Conservation (phyloP, 2,888 invertebrate genomes). For the Drosophila multiciliata region DNA sequence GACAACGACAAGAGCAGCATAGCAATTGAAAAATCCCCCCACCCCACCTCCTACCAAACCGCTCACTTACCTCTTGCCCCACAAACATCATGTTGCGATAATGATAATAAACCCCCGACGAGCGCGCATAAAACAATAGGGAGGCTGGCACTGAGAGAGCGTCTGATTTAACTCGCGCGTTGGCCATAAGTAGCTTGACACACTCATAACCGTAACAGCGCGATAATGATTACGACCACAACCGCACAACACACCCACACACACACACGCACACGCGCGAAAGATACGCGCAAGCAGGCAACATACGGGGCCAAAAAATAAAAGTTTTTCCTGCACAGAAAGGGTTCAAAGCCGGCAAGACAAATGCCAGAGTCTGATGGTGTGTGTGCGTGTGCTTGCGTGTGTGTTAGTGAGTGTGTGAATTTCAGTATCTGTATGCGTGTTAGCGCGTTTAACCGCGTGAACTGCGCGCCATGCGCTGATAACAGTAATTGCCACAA, state of each 20-base stretch:
- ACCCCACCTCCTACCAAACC: background rate
- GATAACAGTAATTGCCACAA: slow-evolving; percentile 80
- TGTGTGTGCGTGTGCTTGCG: slow-evolving; percentile 17
- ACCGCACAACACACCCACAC: slow-evolving; percentile 33
- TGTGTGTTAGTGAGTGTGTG: slow-evolving; percentile 30
- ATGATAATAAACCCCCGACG: slow-evolving; percentile 72
- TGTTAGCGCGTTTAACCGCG: slow-evolving; percentile 79
- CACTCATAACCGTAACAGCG: slow-evolving; percentile 82
- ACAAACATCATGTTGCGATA: slow-evolving; percentile 37
- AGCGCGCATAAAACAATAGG: slow-evolving; percentile 73
- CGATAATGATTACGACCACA: slow-evolving; percentile 81
- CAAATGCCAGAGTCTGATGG: slow-evolving; percentile 29
- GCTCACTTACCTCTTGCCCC: background rate
- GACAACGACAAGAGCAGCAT: slow-evolving; percentile 37
- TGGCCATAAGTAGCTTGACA: slow-evolving; percentile 82
- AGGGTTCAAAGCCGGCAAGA: slow-evolving; percentile 71
- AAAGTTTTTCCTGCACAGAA: slow-evolving; percentile 71
- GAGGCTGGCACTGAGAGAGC: slow-evolving; percentile 64
- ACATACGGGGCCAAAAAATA: slow-evolving; percentile 63
- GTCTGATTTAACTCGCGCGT: slow-evolving; percentile 77
- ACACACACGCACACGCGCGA: slow-evolving; percentile 11
- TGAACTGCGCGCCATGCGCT: slow-evolving; percentile 79
- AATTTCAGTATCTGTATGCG: slow-evolving; percentile 63
- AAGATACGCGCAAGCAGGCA: slow-evolving; percentile 48
- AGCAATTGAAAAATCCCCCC: slow-evolving; percentile 30